Evolutionary conservation across 2,888 invertebrate genomes (phyloP).

Genomic region (Agrilus mali): DNA sequence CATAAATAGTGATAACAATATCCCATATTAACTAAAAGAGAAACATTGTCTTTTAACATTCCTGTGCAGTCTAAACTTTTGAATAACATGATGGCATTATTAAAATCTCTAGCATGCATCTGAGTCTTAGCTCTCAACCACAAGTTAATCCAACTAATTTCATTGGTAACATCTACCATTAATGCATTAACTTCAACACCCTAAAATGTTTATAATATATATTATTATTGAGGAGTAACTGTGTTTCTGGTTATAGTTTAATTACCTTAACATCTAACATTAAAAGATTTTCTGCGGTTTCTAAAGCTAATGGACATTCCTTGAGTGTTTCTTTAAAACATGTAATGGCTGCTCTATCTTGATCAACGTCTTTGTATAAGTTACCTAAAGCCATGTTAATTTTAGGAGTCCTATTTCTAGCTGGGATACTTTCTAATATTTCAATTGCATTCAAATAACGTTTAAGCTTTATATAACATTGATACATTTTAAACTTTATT

Average conservation of each 20-base stretch:
- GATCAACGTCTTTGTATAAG: conserved; percentile 54
- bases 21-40: conserved; percentile 55
- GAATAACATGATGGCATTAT: conserved; percentile 52
- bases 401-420: conserved; percentile 55
- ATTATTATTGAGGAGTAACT: too few relatives aligned
- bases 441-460: conserved; percentile 48
- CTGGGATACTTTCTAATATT: conserved; percentile 43
- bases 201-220: conserved; percentile 31
- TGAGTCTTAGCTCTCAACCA: conserved; percentile 55
- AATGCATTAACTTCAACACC: conserved; percentile 63
- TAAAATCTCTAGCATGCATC: conserved; percentile 53
- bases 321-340: conserved; percentile 69
- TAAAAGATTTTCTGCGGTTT: conserved; percentile 60
- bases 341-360: conserved; percentile 57
- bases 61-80: conserved; percentile 53
- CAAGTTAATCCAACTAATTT: conserved; percentile 41
- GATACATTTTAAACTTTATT: conserved; percentile 58
- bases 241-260: background rate
- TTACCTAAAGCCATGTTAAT: conserved; percentile 67
- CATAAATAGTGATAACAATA: conserved; percentile 62
- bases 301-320: conserved; percentile 57
- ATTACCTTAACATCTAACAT: conserved; percentile 45
- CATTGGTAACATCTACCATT: conserved; percentile 43
- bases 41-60: conserved; percentile 52
- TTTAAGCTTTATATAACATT: conserved; percentile 53